A percentile compares a stretch with the other conserved stretches of the same genome.
Evolutionary conservation across 2,113 vertebrate species (phyloP).

Genomic region (Urocitellus parryii): DNA sequence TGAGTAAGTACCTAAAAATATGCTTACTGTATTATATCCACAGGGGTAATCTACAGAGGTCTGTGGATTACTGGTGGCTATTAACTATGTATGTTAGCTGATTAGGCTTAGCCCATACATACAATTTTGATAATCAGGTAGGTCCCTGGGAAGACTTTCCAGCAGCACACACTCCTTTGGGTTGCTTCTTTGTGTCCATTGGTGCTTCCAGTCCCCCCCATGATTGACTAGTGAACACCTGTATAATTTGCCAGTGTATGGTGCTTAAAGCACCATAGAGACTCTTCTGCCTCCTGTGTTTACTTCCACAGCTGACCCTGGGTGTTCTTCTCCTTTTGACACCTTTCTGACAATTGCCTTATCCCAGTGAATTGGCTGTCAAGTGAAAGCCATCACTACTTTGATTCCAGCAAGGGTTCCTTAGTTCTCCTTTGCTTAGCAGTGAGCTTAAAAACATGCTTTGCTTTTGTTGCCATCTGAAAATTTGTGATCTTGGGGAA

Average conservation of each 20-base stretch:
- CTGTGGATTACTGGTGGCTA: conserved; percentile 33
- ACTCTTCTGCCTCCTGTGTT: background rate
- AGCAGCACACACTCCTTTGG: conserved; percentile 41
- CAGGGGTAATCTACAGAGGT: no score
- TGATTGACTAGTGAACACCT: background rate
- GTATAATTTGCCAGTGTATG: background rate
- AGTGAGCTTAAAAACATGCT: conserved; percentile 4
- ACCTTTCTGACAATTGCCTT: background rate
- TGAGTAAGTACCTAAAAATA: background rate
- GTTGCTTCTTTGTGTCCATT: background rate
- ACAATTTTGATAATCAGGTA: background rate
- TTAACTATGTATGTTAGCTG: background rate
- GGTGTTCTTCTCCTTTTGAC: background rate
- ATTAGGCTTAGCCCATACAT: background rate
- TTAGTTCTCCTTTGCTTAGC: background rate
- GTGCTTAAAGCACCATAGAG: background rate
- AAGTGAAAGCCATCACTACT: background rate
- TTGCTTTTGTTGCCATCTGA: conserved; percentile 2
- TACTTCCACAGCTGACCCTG: background rate
- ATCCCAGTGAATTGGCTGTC: background rate
- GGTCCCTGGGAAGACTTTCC: background rate
- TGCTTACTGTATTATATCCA: conserved; percentile 20
- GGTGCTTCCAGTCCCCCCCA: background rate
- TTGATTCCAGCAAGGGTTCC: background rate
- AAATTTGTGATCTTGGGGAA: conserved; percentile 36